phyloP scores from a whole-genome alignment of 2,113 vertebrate species.

The Acanthisitta chloris region DNA sequence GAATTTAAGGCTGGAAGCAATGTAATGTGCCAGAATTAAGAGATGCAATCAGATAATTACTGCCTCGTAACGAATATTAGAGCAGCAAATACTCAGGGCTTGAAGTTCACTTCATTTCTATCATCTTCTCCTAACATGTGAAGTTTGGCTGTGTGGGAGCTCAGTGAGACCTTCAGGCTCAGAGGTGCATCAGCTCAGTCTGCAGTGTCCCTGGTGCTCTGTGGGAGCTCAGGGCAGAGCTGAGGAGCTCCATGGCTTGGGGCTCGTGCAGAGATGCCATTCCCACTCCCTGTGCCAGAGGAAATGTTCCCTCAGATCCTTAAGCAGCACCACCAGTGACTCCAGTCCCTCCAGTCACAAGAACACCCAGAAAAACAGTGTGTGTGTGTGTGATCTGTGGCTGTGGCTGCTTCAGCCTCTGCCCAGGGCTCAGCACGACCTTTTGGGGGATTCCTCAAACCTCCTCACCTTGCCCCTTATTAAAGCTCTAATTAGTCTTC shows the following conservation, averaged over 20 bases:
- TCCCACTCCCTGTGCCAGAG: background rate
- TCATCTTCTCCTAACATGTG: background rate
- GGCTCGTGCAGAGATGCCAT: background rate
- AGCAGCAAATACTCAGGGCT: background rate
- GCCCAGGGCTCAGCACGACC: background rate
- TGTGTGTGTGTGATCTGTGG: too few relatives aligned
- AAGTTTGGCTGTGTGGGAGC: background rate
- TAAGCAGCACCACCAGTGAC: accelerated
- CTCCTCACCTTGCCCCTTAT: background rate
- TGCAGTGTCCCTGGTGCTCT: background rate
- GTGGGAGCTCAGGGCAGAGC: background rate
- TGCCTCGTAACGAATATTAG: conserved; percentile 17
- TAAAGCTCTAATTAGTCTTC: background rate
- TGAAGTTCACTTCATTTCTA: background rate
- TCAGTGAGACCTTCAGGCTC: background rate
- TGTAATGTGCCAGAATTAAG: conserved; percentile 35
- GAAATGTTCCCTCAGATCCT: accelerated
- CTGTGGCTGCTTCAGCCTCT: background rate
- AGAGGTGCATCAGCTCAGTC: background rate
- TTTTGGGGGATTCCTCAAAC: background rate
- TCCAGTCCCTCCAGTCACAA: background rate
- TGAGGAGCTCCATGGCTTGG: background rate
- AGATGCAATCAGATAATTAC: conserved; percentile 49
- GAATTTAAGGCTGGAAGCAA: background rate
- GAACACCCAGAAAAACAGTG: background rate